Evolutionary conservation across 2,888 invertebrate genomes (phyloP).

Genomic region (Hoplodrina blanda): DNA sequence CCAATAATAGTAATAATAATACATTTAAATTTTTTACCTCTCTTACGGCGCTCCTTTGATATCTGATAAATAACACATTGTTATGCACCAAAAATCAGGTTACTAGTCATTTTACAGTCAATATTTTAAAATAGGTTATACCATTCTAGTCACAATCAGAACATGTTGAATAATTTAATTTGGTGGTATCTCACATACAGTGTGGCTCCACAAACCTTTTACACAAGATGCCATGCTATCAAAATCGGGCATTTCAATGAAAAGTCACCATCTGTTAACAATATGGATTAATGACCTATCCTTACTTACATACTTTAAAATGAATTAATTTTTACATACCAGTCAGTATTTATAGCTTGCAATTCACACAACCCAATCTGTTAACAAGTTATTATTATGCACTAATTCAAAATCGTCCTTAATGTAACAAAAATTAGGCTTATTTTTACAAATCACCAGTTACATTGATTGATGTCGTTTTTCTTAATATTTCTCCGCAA

Average conservation of each 20-base stretch:
- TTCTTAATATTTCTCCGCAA: neutral
- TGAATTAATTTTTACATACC: conserved; percentile 28
- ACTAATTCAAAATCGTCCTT: conserved; percentile 15
- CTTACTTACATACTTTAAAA: conserved; percentile 12
- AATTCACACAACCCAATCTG: conserved; percentile 3
- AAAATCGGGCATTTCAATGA: conserved; percentile 15
- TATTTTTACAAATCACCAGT: neutral
- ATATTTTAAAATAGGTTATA: conserved; percentile 1
- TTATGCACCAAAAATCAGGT: neutral
- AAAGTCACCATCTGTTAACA: conserved; percentile 47
- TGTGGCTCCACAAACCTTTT: neutral
- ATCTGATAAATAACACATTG: neutral
- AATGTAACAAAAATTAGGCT: neutral
- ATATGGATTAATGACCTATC: conserved; percentile 34
- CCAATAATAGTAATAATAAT: neutral
- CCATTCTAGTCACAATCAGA: neutral
- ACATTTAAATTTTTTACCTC: conserved; percentile 8
- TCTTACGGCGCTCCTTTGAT: neutral
- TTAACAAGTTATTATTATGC: conserved; percentile 22
- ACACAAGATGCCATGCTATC: conserved; percentile 36
- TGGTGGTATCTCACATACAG: neutral
- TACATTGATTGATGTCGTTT: neutral
- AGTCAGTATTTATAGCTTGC: conserved; percentile 1
- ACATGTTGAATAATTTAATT: neutral
- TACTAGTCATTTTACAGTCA: neutral